These are phyloP conservation scores for Zygogramma bicolorata DNA, from an alignment of 2,888 invertebrate species.

Conservation along the genomic window DNA sequence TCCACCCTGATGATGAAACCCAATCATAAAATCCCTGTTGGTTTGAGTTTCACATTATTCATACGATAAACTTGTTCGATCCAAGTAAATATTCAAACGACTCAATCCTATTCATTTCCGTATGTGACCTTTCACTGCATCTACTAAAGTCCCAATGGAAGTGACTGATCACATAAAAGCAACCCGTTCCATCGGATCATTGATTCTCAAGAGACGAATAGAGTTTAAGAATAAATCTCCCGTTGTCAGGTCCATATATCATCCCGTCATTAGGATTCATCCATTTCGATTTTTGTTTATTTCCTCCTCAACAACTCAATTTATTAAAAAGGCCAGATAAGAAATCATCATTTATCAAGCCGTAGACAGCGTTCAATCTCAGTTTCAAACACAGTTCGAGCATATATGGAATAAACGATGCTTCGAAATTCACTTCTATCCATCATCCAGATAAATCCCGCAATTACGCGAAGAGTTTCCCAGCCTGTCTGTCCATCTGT, in stretches of 20 bases:
- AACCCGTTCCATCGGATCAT: neutral
- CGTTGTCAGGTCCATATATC: conserved; percentile 8
- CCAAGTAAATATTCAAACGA: no score
- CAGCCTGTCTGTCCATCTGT: conserved; percentile 34
- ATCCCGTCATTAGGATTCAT: neutral
- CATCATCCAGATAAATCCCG: conserved; percentile 38
- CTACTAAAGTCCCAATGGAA: neutral
- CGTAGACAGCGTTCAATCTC: conserved; percentile 34
- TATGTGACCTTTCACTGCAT: no score
- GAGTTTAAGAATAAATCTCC: neutral
- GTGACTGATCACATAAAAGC: neutral
- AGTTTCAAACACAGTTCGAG: conserved; percentile 32
- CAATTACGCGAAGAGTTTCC: conserved; percentile 35
- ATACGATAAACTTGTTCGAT: no score
- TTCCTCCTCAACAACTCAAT: conserved; percentile 30
- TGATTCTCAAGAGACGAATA: conserved; percentile 1
- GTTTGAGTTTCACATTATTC: no score
- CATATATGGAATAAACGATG: conserved; percentile 35
- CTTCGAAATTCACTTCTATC: conserved; percentile 33
- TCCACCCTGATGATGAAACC: no score
- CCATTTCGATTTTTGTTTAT: conserved; percentile 24
- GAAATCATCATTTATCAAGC: conserved; percentile 36
- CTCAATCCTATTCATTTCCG: no score
- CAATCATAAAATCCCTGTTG: no score
- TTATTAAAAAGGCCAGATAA: conserved; percentile 23